Base-by-base conservation (phyloP, 2,888 invertebrate genomes). In the Lepas anatifera region DNA sequence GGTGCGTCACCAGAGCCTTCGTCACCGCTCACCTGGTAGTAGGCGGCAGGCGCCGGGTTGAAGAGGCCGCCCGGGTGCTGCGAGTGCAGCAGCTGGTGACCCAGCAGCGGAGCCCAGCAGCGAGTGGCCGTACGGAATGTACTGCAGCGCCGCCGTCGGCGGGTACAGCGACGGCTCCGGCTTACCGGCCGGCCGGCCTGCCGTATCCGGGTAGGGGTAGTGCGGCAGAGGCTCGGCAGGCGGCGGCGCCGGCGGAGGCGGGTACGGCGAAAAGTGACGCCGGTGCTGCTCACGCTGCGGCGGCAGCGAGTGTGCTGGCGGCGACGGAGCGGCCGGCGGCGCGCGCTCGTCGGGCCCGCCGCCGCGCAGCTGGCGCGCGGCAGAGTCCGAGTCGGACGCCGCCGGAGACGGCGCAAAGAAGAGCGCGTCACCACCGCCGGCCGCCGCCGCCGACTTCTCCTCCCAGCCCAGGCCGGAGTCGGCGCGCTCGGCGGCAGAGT, bases 261-360 rank as follows among this genome's bases (percentile, higher is more conserved):
- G 71, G 63, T 27, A 66, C 66, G 13, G 73, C 70, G 37, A 71
- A 71, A n/a, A 72, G 70, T 13, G 73, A 68, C 41, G 72, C 71
- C 63, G 73, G 73, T 7, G 18, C 16, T 73, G 72, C 27, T 71
- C 72, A 52, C 70, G 73, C 32, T 72, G 63, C 43, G 71, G 72
- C 13, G 71, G 71, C 68, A 73, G 71, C 18, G 73, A 70, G 70
- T 69, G 72, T 2, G 72, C 72, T 32, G 58, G 6, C 3, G 32
- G 18, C 32, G 58, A 58, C 32, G 58, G 58, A 4, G 43, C 43
- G 18, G 46, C 46, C 50, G 6, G 7, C n/a, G 22, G n/a, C 22
- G 22, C 22, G 32, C 70, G 71, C 72, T 78, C 78, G 75, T 86
- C 86, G 71, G 70, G 41, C 64, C 69, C 27, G 71, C 71, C 43